A percentile compares a stretch with the other conserved stretches of the same genome.
Conservation (phyloP, 2,797 vertebrate species). For the Parauchenoglanis punctatus region DNA sequence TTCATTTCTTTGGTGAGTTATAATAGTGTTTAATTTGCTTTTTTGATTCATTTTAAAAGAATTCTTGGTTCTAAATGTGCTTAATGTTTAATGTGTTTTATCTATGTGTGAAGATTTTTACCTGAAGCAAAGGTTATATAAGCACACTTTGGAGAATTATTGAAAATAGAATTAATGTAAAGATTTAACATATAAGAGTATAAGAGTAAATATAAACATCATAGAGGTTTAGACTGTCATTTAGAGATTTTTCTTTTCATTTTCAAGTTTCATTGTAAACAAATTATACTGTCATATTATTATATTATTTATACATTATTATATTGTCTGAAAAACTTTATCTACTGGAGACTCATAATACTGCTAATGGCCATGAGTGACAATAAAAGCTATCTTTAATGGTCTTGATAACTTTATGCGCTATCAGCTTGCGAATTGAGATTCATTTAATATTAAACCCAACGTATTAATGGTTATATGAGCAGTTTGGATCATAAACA, state of each 20-base stretch:
- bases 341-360: neutral
- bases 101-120: neutral
- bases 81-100: neutral
- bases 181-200: neutral
- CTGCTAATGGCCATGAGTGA: neutral
- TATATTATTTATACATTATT: neutral
- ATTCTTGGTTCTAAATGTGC: neutral
- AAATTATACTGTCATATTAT: neutral
- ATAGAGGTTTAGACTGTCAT: neutral
- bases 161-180: neutral
- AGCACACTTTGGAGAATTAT: neutral
- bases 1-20: constrained; percentile 90
- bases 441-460: neutral
- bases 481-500: neutral
- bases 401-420: neutral
- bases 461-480: neutral
- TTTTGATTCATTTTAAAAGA: neutral
- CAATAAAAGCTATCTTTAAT: neutral
- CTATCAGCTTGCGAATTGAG: neutral
- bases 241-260: neutral
- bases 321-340: neutral
- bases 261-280: neutral
- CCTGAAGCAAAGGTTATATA: neutral
- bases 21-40: neutral
- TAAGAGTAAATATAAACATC: neutral